Percentiles rank a stretch among this genome's conserved stretches.
Evolutionary conservation across 2,888 invertebrate species (phyloP).

Genomic region (Ceriagrion tenellum): DNA sequence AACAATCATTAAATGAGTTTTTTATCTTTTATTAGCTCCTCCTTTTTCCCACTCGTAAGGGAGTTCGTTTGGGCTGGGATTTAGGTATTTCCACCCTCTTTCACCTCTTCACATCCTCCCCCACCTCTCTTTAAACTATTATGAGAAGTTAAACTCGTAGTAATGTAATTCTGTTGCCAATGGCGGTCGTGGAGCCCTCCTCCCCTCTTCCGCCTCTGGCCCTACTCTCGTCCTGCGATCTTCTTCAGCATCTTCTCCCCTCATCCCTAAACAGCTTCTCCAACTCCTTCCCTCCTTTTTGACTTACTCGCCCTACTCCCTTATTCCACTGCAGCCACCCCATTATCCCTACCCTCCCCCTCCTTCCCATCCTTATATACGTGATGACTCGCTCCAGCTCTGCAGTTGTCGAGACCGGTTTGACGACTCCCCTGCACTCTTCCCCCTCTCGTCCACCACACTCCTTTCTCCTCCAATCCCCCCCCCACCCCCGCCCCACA

Average conservation of each 20-base stretch:
- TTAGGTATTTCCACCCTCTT: background rate
- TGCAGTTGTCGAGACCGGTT: slow-evolving; percentile 41
- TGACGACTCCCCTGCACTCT: slow-evolving; percentile 5
- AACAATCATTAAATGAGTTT: slow-evolving; percentile 2
- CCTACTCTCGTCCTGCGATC: background rate
- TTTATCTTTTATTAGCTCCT: background rate
- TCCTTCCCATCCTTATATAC: background rate
- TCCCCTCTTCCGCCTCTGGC: background rate
- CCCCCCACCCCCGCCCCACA: background rate
- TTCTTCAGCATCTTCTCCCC: background rate
- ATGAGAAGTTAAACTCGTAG: slow-evolving; percentile 49
- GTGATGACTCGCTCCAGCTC: slow-evolving; percentile 54
- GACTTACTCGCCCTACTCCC: background rate
- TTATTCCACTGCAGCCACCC: background rate
- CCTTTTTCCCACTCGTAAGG: background rate
- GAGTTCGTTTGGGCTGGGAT: background rate
- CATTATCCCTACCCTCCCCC: background rate
- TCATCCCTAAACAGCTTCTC: background rate
- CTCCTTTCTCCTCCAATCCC: background rate
- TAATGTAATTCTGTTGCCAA: slow-evolving; percentile 58
- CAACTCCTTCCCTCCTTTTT: background rate
- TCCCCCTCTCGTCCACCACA: background rate
- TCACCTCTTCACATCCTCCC: background rate
- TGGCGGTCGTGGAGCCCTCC: slow-evolving; percentile 43
- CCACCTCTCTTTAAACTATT: background rate